Conservation (phyloP, 2,888 invertebrate species). For the Cantharis rustica region DNA sequence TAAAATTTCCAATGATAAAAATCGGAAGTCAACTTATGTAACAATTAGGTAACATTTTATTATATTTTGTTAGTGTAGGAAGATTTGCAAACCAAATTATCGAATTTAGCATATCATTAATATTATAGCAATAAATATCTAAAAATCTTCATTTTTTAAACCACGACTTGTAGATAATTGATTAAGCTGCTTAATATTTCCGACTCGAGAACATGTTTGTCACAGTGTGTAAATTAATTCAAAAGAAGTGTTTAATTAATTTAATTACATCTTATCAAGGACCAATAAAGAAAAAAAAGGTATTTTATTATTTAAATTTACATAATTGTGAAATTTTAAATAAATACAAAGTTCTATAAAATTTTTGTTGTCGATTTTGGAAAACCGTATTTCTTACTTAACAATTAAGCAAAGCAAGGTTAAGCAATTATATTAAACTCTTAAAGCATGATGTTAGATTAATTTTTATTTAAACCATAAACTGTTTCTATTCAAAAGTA, state of each 20-base stretch:
- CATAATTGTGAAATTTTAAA: not conserved
- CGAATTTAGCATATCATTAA: constrained; percentile 5
- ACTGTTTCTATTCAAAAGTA: not conserved
- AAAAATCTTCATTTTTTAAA: not conserved
- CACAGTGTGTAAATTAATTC: not conserved
- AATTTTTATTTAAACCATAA: not conserved
- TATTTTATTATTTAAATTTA: not conserved
- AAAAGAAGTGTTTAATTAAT: not conserved
- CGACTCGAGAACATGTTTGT: not conserved
- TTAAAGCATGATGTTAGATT: not conserved
- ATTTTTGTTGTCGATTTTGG: not conserved
- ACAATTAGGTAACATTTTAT: not conserved
- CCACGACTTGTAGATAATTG: not conserved
- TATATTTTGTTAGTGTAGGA: not conserved
- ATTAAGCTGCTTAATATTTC: not conserved
- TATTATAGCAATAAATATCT: not conserved
- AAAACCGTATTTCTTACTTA: not conserved
- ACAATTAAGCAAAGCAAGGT: not conserved
- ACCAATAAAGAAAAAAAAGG: not conserved
- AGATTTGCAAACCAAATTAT: constrained; percentile 14
- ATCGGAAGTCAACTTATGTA: constrained; percentile 4
- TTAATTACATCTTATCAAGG: not conserved
- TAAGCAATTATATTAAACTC: not conserved
- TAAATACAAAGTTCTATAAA: not conserved
- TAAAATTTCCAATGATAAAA: constrained; percentile 2